Conservation (phyloP, 2,888 invertebrate species). For the Nymphalis c-album region DNA sequence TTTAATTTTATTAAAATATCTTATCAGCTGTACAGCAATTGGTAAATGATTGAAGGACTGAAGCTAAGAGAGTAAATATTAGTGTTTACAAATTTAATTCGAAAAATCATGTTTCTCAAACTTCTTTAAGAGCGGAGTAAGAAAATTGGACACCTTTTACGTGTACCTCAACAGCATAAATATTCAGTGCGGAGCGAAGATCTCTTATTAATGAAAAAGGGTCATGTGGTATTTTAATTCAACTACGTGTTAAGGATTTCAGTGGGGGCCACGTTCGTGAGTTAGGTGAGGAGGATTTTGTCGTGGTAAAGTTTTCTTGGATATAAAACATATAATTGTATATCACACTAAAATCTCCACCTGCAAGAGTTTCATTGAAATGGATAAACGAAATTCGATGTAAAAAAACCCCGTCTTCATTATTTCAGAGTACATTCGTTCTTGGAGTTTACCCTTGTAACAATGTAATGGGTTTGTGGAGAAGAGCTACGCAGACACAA, state of each 20-base stretch:
- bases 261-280: constrained; percentile 54
- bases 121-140: neutral
- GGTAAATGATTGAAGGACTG: too few relatives aligned
- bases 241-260: constrained; percentile 80
- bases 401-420: neutral
- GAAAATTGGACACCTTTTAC: constrained; percentile 25
- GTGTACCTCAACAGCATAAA: constrained; percentile 67
- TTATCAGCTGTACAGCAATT: too few relatives aligned
- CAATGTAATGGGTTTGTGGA: constrained; percentile 7
- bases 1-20: too few relatives aligned
- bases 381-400: neutral
- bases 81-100: too few relatives aligned
- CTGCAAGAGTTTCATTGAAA: constrained; percentile 6
- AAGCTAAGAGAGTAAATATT: too few relatives aligned
- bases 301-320: constrained; percentile 32
- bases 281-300: constrained; percentile 37
- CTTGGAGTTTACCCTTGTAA: neutral
- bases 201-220: constrained; percentile 82
- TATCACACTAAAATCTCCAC: constrained; percentile 13
- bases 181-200: constrained; percentile 78
- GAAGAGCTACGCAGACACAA: constrained; percentile 19
- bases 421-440: neutral
- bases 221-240: constrained; percentile 81
- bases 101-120: neutral
- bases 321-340: constrained; percentile 22